Percentiles rank a stretch among this genome's conserved stretches.
These are phyloP conservation scores for Idaea aversata DNA, from an alignment of 2,888 invertebrate species.

Conservation along the genomic window DNA sequence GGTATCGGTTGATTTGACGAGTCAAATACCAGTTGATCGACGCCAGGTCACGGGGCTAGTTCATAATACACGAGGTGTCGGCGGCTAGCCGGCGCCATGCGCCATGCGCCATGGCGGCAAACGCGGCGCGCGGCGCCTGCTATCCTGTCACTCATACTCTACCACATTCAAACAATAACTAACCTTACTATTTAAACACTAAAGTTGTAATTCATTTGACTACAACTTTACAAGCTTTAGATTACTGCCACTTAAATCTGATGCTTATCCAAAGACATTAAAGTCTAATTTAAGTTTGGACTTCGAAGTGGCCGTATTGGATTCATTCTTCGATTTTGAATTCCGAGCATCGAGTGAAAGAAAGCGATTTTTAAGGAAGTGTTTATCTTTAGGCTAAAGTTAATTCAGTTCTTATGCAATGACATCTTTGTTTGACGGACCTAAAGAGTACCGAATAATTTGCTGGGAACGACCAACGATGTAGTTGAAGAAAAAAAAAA, in stretches of 20 bases:
- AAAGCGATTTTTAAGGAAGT: slow-evolving; percentile 74
- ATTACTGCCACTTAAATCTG: slow-evolving; percentile 36
- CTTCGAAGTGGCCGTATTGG: slow-evolving; percentile 38
- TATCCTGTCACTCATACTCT: slow-evolving; percentile 63
- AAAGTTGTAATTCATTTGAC: slow-evolving; percentile 30
- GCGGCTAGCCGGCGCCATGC: slow-evolving; percentile 78
- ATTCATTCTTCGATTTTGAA: slow-evolving; percentile 72
- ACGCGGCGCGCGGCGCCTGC: slow-evolving; percentile 75
- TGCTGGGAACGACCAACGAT: slow-evolving; percentile 18
- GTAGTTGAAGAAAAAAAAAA: neutral
- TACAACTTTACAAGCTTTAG: slow-evolving; percentile 45
- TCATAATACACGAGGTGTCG: slow-evolving; percentile 79
- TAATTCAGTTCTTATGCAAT: slow-evolving; percentile 55
- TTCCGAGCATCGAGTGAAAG: slow-evolving; percentile 70
- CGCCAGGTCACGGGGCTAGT: slow-evolving; percentile 77
- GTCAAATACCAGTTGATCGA: slow-evolving; percentile 76
- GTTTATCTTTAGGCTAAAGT: slow-evolving; percentile 54
- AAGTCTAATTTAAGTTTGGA: slow-evolving; percentile 30
- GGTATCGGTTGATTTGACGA: slow-evolving; percentile 61
- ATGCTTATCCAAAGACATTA: slow-evolving; percentile 31
- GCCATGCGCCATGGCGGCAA: slow-evolving; percentile 77
- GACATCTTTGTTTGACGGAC: slow-evolving; percentile 17
- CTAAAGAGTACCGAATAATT: slow-evolving; percentile 13
- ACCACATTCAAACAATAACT: slow-evolving; percentile 29
- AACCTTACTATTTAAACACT: slow-evolving; percentile 24